phyloP scores from a whole-genome alignment of 2,888 invertebrate genomes.

The Subacronicta megacephala region DNA sequence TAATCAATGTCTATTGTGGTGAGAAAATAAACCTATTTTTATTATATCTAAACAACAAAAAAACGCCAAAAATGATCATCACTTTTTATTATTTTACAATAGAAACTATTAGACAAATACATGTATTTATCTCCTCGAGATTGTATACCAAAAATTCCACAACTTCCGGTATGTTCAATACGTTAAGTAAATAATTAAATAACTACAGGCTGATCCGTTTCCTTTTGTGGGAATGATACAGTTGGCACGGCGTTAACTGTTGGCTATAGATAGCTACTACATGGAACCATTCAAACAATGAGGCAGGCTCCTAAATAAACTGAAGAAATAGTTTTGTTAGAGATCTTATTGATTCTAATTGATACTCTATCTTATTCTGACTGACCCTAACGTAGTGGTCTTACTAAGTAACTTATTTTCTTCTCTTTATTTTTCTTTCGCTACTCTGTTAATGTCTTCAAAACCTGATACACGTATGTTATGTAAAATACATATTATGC shows the following conservation, averaged over 20 bases:
- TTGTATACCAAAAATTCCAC: not conserved
- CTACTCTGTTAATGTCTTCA: no score
- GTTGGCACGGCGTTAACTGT: not conserved
- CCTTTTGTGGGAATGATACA: conserved; percentile 1
- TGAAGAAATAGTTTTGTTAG: not conserved
- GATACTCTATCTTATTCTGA: not conserved
- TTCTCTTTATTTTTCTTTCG: no score
- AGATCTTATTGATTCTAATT: not conserved
- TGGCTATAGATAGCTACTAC: not conserved
- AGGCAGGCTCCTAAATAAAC: not conserved
- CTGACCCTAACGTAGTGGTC: not conserved
- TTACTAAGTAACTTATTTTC: no score
- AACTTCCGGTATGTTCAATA: not conserved
- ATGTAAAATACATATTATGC: no score
- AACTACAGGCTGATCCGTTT: not conserved
- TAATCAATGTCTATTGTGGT: no score
- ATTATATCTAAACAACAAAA: no score
- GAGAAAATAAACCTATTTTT: no score
- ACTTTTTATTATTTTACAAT: no score
- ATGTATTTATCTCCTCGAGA: no score
- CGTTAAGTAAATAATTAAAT: not conserved
- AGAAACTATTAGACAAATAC: no score
- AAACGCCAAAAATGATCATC: no score
- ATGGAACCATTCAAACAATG: not conserved
- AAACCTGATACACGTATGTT: no score